phyloP scores from a whole-genome alignment of 1,140 invertebrate genomes.

The Agrypnia vestita region DNA sequence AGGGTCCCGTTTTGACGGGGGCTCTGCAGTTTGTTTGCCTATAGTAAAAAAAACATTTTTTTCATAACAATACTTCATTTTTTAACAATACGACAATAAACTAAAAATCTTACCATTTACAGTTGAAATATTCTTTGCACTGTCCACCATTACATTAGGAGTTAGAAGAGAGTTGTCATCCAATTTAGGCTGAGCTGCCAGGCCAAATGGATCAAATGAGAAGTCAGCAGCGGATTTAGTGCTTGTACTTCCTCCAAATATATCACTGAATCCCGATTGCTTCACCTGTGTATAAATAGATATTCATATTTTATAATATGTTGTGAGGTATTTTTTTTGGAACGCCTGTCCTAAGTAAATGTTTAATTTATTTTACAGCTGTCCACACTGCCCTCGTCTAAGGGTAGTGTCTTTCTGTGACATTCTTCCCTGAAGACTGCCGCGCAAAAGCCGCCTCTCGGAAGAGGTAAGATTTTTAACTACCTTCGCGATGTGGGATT shows the following conservation, averaged over 20 bases:
- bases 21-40: conserved; percentile 63
- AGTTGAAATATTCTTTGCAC: conserved; percentile 27
- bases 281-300: conserved; percentile 8
- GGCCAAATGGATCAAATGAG: conserved; percentile 57
- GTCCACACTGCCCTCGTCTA: too few relatives aligned
- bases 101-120: conserved; percentile 43
- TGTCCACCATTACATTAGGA: conserved; percentile 54
- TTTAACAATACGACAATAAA: not conserved
- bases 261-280: conserved; percentile 42
- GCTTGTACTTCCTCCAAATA: conserved; percentile 30
- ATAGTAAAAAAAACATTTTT: conserved; percentile 1
- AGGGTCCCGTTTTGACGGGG: conserved; percentile 66
- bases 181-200: conserved; percentile 48
- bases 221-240: conserved; percentile 18
- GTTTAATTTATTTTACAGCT: too few relatives aligned
- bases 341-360: too few relatives aligned
- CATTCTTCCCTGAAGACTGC: too few relatives aligned
- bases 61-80: not conserved
- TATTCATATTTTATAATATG: not conserved
- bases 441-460: too few relatives aligned
- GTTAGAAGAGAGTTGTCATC: conserved; percentile 55
- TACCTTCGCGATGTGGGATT: too few relatives aligned
- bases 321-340: too few relatives aligned
- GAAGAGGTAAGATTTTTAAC: too few relatives aligned
- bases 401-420: too few relatives aligned